phyloP scores from a whole-genome alignment of 2,113 vertebrate species.

The Salvator merianae region DNA sequence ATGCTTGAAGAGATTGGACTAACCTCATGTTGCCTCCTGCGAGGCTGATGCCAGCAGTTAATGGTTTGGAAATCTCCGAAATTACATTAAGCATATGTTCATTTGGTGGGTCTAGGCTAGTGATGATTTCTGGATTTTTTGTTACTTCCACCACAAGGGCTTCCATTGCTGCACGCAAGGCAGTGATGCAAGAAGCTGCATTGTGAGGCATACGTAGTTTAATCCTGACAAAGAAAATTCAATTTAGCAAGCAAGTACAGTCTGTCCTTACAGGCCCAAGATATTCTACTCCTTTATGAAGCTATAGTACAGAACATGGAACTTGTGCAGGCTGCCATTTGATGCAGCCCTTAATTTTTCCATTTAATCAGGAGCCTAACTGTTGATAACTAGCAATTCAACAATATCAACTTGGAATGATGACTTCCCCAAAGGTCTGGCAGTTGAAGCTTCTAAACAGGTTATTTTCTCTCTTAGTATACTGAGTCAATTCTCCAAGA shows the following conservation, averaged over 20 bases:
- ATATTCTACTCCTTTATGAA: rapidly evolving
- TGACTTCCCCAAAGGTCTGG: neutral
- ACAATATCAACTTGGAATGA: neutral
- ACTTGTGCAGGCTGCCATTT: neutral
- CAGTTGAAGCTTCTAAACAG: neutral
- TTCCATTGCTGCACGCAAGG: constrained; percentile 86
- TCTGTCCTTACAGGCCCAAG: neutral
- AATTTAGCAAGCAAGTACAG: neutral
- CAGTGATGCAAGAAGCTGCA: constrained; percentile 79
- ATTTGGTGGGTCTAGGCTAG: constrained; percentile 81
- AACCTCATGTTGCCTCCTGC: constrained; percentile 76
- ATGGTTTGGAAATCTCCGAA: constrained; percentile 84
- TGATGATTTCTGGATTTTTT: constrained; percentile 84
- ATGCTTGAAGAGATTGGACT: neutral
- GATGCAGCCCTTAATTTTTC: neutral
- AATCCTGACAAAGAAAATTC: constrained; percentile 76
- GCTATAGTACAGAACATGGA: rapidly evolving
- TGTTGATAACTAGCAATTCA: neutral
- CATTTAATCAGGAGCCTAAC: neutral
- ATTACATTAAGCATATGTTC: constrained; percentile 84
- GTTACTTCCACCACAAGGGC: constrained; percentile 90
- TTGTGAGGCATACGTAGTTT: constrained; percentile 82
- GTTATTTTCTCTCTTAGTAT: neutral
- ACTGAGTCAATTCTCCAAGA: neutral
- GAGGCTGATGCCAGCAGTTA: constrained; percentile 83